Conservation (phyloP, 2,888 invertebrate species). For the Eulithis testata region DNA sequence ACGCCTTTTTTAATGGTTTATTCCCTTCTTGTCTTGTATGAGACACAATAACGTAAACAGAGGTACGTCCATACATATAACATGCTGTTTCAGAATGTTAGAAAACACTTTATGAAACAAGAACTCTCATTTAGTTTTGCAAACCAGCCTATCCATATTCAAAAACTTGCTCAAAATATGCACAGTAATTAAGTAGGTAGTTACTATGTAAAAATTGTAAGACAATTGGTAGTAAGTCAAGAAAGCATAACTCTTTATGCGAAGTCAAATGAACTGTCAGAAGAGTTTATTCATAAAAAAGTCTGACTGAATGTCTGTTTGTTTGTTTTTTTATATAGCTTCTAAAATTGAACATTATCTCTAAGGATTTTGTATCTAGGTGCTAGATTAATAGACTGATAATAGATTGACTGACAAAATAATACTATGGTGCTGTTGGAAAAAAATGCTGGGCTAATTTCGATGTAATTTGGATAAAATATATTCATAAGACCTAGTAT, state of each 20-base stretch:
- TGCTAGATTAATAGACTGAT: no score
- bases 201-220: slow-evolving; percentile 33
- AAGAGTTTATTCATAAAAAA: not conserved
- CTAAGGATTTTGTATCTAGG: no score
- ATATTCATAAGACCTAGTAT: no score
- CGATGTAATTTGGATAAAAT: no score
- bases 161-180: slow-evolving; percentile 26
- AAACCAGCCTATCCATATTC: slow-evolving; percentile 21
- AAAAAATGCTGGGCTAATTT: no score
- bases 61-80: not conserved
- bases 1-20: no score
- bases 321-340: no score
- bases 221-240: slow-evolving; percentile 57
- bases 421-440: no score
- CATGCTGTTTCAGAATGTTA: not conserved
- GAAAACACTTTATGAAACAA: not conserved
- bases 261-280: slow-evolving; percentile 4
- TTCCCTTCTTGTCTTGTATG: no score
- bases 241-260: slow-evolving; percentile 28
- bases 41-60: not conserved
- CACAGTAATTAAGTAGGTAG: slow-evolving; percentile 32
- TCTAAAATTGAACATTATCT: no score
- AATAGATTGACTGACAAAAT: no score
- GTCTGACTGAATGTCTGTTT: no score
- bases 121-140: slow-evolving; percentile 1